phyloP scores from a whole-genome alignment of 2,113 vertebrate species.

The Bagarius yarrelli region DNA sequence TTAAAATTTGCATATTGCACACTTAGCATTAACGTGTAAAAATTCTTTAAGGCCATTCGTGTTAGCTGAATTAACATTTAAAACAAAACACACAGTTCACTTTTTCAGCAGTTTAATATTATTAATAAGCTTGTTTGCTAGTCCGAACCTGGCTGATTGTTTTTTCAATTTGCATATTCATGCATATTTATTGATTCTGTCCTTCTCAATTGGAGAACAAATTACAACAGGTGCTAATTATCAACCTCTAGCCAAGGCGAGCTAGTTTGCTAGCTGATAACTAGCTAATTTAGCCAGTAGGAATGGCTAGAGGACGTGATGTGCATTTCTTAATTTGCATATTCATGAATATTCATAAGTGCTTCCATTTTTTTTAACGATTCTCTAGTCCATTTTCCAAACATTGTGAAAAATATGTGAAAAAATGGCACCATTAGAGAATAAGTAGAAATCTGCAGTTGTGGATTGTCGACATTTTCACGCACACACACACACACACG shows the following conservation, averaged over 20 bases:
- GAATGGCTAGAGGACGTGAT: neutral
- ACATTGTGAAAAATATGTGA: neutral
- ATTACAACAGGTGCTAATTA: neutral
- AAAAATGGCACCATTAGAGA: neutral
- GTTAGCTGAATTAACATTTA: neutral
- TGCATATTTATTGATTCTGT: neutral
- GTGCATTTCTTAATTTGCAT: neutral
- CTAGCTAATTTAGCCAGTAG: neutral
- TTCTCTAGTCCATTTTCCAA: neutral
- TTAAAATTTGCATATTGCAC: no score
- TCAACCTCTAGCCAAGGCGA: neutral
- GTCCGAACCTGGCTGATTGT: neutral
- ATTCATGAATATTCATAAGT: neutral
- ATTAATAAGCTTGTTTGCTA: neutral
- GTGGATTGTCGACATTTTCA: neutral
- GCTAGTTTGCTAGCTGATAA: conserved; percentile 2
- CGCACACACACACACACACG: neutral
- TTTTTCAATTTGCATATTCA: neutral
- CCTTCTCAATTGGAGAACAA: neutral
- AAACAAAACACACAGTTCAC: neutral
- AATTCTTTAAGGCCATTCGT: neutral
- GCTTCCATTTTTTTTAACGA: neutral
- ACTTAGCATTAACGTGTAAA: neutral
- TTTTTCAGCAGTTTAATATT: neutral
- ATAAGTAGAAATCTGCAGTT: neutral